Conservation (phyloP, 2,888 invertebrate genomes). For the Saturnia japonica region DNA sequence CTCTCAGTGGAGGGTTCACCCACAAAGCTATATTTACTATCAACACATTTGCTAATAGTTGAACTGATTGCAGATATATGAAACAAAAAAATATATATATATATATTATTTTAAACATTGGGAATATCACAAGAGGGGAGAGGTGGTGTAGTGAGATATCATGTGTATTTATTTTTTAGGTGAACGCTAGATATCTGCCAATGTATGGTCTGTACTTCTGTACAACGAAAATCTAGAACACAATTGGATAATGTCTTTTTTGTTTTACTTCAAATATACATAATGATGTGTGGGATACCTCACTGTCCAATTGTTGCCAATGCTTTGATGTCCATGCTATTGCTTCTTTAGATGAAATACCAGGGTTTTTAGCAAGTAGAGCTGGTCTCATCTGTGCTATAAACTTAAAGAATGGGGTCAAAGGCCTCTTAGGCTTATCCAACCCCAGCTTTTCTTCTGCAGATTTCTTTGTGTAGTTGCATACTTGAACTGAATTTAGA, state of each 20-base stretch:
- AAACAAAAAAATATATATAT: no score
- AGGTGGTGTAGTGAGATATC: no score
- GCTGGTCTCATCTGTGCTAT: constrained; percentile 82
- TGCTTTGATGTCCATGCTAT: constrained; percentile 82
- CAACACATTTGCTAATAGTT: no score
- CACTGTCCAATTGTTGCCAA: constrained; percentile 83
- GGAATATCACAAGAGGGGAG: no score
- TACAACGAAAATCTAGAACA: no score
- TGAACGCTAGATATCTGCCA: no score
- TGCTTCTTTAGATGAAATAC: constrained; percentile 76
- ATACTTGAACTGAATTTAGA: constrained; percentile 55
- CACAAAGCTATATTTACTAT: no score
- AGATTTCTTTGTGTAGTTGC: constrained; percentile 64
- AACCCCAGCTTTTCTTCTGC: constrained; percentile 77
- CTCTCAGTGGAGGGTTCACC: no score
- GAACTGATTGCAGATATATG: no score
- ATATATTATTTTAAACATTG: no score
- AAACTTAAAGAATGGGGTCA: constrained; percentile 86
- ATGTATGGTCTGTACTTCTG: no score
- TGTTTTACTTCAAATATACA: not conserved
- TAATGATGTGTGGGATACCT: constrained; percentile 39
- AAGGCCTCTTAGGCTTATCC: constrained; percentile 87
- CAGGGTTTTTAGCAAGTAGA: constrained; percentile 83
- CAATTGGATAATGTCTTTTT: not conserved
- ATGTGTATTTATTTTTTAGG: no score